Conservation (phyloP, 2,888 invertebrate species). For the Crocallis elinguaria region DNA sequence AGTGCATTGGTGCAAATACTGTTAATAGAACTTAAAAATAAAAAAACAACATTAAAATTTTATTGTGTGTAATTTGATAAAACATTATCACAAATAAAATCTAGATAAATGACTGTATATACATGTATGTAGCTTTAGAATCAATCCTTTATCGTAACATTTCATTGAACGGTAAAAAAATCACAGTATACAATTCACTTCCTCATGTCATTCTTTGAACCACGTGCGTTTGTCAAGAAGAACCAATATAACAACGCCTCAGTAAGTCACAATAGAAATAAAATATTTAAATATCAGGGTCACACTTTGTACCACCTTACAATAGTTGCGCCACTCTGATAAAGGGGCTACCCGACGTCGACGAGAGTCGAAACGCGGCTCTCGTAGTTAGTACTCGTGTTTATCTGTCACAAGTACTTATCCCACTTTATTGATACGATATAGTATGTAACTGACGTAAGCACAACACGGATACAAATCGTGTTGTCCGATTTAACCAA, state of each 20-base stretch:
- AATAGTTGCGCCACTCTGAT: background rate
- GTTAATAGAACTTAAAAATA: too few relatives aligned
- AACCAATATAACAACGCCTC: slow-evolving; percentile 3
- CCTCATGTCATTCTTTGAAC: background rate
- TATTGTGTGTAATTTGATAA: too few relatives aligned
- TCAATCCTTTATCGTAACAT: too few relatives aligned
- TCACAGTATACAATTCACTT: too few relatives aligned
- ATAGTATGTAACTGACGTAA: background rate
- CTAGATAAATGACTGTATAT: too few relatives aligned
- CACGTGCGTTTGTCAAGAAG: slow-evolving; percentile 26
- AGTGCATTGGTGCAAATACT: too few relatives aligned
- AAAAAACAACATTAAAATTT: too few relatives aligned
- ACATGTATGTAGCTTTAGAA: too few relatives aligned
- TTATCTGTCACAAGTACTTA: background rate
- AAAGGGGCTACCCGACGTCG: background rate
- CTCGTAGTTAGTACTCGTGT: background rate
- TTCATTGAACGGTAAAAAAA: too few relatives aligned
- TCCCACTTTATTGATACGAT: slow-evolving; percentile 1
- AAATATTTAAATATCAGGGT: slow-evolving; percentile 12
- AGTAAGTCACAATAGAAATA: background rate
- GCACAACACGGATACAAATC: background rate
- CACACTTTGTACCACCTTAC: background rate
- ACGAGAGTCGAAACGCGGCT: background rate
- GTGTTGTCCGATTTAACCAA: background rate
- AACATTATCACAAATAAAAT: too few relatives aligned